A percentile compares a stretch with the other conserved stretches of the same genome.
Conservation (phyloP, 2,888 invertebrate genomes). For the Calliphora vomitoria region DNA sequence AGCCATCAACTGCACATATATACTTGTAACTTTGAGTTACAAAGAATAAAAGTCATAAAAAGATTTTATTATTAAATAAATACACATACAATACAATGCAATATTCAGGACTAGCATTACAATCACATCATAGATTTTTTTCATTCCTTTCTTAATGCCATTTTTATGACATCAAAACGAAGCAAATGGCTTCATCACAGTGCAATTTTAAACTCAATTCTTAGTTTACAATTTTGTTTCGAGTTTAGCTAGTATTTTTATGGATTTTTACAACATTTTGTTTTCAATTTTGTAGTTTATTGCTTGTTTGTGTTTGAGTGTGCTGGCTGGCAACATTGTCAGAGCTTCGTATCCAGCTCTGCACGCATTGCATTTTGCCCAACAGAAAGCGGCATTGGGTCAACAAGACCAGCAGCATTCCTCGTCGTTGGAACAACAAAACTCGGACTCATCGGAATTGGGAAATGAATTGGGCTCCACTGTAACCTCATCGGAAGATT, state of each 20-base stretch:
- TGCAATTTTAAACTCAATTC: not conserved
- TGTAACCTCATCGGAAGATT: constrained; percentile 83
- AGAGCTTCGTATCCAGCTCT: constrained; percentile 77
- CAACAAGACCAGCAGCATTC: constrained; percentile 75
- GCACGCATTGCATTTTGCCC: constrained; percentile 80
- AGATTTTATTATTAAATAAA: not conserved
- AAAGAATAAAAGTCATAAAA: constrained; percentile 10
- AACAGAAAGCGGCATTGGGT: constrained; percentile 74
- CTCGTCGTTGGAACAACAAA: constrained; percentile 70
- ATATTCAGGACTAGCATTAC: not conserved
- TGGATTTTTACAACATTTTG: constrained; percentile 12
- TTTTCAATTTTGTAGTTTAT: constrained; percentile 66
- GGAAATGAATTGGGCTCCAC: constrained; percentile 76
- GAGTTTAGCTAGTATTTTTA: not conserved
- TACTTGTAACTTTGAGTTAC: not conserved
- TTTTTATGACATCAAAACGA: not conserved
- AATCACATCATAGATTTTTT: not conserved
- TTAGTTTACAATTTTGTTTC: not conserved
- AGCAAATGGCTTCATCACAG: not conserved
- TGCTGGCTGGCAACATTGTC: constrained; percentile 78
- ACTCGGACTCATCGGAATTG: constrained; percentile 71
- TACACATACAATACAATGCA: not conserved
- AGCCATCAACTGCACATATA: not conserved
- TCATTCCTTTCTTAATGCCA: not conserved
- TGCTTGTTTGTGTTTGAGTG: constrained; percentile 79